phyloP scores from a whole-genome alignment of 2,888 invertebrate genomes.

The Actias luna region DNA sequence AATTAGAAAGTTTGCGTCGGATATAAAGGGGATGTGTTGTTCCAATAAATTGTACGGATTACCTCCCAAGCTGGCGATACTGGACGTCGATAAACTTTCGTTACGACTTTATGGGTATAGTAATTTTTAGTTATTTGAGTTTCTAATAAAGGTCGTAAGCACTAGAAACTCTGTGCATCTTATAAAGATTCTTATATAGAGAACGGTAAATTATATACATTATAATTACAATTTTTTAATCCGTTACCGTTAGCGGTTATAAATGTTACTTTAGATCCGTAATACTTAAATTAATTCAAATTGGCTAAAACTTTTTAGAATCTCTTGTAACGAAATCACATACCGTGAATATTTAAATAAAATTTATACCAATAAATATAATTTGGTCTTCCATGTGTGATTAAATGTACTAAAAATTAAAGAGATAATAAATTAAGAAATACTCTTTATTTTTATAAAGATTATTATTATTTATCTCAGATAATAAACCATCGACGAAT shows the following conservation, averaged over 20 bases:
- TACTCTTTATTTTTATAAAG: background rate
- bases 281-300: background rate
- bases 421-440: background rate
- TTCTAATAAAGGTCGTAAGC: background rate
- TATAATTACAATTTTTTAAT: background rate
- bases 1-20: constrained; percentile 57
- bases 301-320: background rate
- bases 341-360: background rate
- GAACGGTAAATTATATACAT: background rate
- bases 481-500: background rate
- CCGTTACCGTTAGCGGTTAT: background rate
- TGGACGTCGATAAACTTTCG: constrained; percentile 31
- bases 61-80: constrained; percentile 27
- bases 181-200: background rate
- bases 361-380: background rate
- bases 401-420: background rate
- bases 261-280: background rate
- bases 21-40: constrained; percentile 41
- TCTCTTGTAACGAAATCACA: background rate
- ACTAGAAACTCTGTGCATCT: background rate
- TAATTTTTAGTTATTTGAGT: constrained; percentile 17
- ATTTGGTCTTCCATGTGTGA: background rate
- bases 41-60: constrained; percentile 45
- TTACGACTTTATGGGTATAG: constrained; percentile 25
- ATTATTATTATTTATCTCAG: background rate